A percentile compares a stretch with the other conserved stretches of the same genome.
Conservation (phyloP, 2,797 vertebrate species). For the Dermochelys coriacea region DNA sequence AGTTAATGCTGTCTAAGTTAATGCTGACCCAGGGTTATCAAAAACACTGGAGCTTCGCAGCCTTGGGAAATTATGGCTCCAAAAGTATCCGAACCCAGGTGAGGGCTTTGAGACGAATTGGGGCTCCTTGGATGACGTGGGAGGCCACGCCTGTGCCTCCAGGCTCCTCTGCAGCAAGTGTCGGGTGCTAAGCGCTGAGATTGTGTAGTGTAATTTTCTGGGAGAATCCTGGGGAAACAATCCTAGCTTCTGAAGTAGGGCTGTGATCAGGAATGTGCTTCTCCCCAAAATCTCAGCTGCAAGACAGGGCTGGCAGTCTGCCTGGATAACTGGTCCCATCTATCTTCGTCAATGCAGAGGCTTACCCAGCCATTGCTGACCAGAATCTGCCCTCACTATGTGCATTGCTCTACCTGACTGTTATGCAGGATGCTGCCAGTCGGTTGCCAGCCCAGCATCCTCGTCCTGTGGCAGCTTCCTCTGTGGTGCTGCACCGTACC, state of each 20-base stretch:
- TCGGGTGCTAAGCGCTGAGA: background rate
- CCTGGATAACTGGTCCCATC: background rate
- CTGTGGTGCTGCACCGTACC: fast-evolving
- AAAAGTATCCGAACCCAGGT: background rate
- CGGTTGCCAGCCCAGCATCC: too few species aligned
- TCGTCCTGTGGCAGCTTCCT: background rate
- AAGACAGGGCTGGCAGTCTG: background rate
- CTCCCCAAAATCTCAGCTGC: background rate
- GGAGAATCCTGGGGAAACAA: background rate
- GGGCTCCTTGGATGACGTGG: background rate
- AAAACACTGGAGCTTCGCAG: too few species aligned
- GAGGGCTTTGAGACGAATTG: background rate
- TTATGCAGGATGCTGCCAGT: too few species aligned
- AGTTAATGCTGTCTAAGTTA: background rate
- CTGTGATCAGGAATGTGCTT: background rate
- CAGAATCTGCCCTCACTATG: background rate
- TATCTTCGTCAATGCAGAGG: background rate
- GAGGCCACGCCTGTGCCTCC: background rate
- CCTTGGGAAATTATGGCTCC: background rate
- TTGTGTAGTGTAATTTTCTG: background rate
- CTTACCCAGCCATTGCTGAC: background rate
- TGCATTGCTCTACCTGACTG: background rate
- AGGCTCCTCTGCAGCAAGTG: background rate
- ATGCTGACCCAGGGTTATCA: background rate
- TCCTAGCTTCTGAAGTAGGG: background rate